Evolutionary conservation across 2,797 vertebrate genomes (phyloP), one percentile per base, ranked within the genome.

Genomic region (Cetoscarus ocellatus): DNA sequence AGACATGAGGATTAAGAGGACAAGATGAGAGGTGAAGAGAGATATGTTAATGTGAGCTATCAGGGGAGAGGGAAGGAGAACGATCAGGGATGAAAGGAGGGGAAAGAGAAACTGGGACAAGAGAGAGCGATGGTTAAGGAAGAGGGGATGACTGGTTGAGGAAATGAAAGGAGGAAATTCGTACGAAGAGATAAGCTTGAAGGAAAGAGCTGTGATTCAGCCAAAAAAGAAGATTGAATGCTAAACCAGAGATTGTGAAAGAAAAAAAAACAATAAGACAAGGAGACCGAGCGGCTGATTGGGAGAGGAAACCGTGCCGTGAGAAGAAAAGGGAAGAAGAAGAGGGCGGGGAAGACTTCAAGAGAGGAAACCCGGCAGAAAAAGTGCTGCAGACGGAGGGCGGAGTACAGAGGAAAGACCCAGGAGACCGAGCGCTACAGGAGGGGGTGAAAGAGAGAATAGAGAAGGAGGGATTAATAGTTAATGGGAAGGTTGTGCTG

Each of bases 391-490:
- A 82, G 67, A 79, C 67, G 44, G 72, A 72, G 83, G 77, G 77
- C 0, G 66, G 75, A 79, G 83, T 48, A 58, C 52, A 69, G 70
- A 80, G 79, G 77, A 52, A 50, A 80, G 70, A 77, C 82, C 78
- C 82, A 5, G 61, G 78, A 84, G 88, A 77, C 74, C 0, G 43
- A 59, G 35, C n/a, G n/a, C 58, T 15, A 51, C n/a, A 14, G 69
- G 49, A 77, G 55, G 61, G 66, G 64, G 62, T 0, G 45, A 75
- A 42, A 67, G 67, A 35, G 38, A 71, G 79, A 82, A 84, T 55
- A 59, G 38, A 86, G 68, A 76, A 82, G 12, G 43, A 80, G 70
- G 68, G 72, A 88, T 87, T 84, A 89, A 91, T 87, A 87, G 51
- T 88, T 87, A 88, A 90, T 90, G 66, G 57, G 62, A 63, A 67